Base-by-base conservation (phyloP, 2,888 invertebrate genomes). In the Microplitis manilae region DNA sequence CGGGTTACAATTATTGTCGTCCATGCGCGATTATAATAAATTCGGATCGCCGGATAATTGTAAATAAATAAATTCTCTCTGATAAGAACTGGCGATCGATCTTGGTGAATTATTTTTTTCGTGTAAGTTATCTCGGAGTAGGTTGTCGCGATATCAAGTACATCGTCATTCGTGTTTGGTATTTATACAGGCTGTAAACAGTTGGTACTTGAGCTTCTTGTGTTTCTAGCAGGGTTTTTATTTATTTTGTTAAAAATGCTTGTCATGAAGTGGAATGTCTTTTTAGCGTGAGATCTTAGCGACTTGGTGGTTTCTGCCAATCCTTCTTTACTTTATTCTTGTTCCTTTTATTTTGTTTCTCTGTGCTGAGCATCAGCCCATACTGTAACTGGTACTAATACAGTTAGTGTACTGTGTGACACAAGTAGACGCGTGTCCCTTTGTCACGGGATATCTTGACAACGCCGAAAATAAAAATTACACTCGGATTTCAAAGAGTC, bases 121-220 rank as follows among this genome's bases (percentile, higher is more conserved):
- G 62, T 30, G 30, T 30, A 30, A 30, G 30, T 79, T 80, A 82
- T 82, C 82, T 68, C 50, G 41, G 79, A 80, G 80, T 82, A 83
- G 79, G 80, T 83, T 82, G 83, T 82, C 80, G 80, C 79, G 83
- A 82, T 83, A 83, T 61, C 77, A 73, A 77, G 75, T 72, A 82
- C 82, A 83, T 80, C 79, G 81, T 79, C 76, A 50, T 75, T 75
- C 70, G 70, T 68, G 72, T 80, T 13, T 13, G 13, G 80, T 79
- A 78, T 81, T 81, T 81, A 80, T 77, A 81, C 81, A 80, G 77
- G 13, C 50, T 50, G 50, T 50, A 50, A 50, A 13, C 50, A 50
- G 50, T 50, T 13, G 13, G 13, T 50, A 50, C 50, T 50, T 13
- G 50, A 50, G 50, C 50, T 50, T 50, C 50, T 50, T 80, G 80